These are phyloP conservation scores for Cyprinodon variegatus DNA, from an alignment of 2,113 vertebrate species.

Conservation along the genomic window DNA sequence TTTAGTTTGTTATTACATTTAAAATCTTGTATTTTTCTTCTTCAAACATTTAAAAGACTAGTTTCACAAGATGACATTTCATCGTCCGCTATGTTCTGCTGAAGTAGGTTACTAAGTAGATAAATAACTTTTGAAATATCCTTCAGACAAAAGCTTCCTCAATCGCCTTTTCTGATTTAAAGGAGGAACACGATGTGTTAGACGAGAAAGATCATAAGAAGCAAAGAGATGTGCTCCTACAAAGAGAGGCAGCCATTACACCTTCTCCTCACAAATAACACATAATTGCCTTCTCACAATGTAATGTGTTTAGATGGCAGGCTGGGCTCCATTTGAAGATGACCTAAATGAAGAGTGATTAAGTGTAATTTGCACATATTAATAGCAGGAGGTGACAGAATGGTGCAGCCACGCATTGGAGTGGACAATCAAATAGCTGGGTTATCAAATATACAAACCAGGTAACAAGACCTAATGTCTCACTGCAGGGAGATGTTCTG, in stretches of 20 bases:
- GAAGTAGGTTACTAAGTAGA: neutral
- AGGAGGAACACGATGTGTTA: constrained; percentile 11
- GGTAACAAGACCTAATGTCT: constrained; percentile 14
- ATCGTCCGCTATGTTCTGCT: neutral
- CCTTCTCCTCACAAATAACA: constrained; percentile 74
- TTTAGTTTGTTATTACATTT: neutral
- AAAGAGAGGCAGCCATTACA: constrained; percentile 69
- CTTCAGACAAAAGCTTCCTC: constrained; percentile 11
- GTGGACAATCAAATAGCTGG: constrained; percentile 9
- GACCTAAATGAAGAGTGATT: constrained; percentile 75
- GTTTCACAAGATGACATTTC: constrained; percentile 4
- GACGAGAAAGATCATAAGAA: constrained; percentile 54
- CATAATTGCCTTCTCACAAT: constrained; percentile 66
- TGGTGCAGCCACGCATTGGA: constrained; percentile 28
- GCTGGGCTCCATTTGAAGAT: constrained; percentile 69
- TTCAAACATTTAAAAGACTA: neutral
- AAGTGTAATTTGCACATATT: constrained; percentile 81
- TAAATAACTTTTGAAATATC: constrained; percentile 15
- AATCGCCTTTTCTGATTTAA: neutral
- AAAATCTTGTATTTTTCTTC: neutral
- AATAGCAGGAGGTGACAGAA: constrained; percentile 55
- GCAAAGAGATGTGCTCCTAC: constrained; percentile 66
- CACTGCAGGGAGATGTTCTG: neutral
- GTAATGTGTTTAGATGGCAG: constrained; percentile 70
- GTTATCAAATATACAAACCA: constrained; percentile 44